Percentiles rank a stretch among this genome's conserved stretches.
Conservation (phyloP, 2,888 invertebrate species). For the Mythimna ferrago region DNA sequence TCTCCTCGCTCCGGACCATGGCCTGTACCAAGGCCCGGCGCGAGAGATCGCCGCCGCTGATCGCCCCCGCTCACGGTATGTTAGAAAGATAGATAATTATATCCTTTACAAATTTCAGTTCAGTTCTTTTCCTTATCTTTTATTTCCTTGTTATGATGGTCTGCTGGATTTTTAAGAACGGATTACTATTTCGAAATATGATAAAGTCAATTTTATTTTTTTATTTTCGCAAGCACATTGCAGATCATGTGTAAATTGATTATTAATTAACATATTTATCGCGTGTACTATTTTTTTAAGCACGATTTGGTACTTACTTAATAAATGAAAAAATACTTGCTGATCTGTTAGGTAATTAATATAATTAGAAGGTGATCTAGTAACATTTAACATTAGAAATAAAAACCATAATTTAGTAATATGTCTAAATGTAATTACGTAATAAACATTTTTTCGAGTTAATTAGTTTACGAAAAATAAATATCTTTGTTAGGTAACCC, state of each 20-base stretch:
- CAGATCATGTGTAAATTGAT: conserved; percentile 3
- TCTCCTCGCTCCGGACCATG: too few species aligned
- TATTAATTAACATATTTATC: background rate
- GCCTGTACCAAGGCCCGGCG: too few species aligned
- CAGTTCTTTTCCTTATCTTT: too few species aligned
- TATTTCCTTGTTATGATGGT: too few species aligned
- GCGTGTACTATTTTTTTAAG: background rate
- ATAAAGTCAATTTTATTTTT: background rate
- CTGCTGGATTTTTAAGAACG: too few species aligned
- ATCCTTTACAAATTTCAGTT: too few species aligned
- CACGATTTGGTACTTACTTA: background rate
- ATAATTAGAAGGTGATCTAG: conserved; percentile 23
- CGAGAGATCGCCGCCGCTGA: too few species aligned
- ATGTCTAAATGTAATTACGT: background rate
- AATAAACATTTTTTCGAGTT: background rate
- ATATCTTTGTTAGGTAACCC: background rate
- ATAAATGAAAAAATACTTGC: background rate
- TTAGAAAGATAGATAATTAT: too few species aligned
- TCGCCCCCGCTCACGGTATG: too few species aligned
- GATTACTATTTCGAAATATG: too few species aligned
- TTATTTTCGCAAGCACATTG: background rate
- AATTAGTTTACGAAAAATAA: background rate
- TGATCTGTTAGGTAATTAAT: background rate
- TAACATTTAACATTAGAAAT: conserved; percentile 22
- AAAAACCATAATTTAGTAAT: background rate